Evolutionary conservation across 2,113 vertebrate genomes (phyloP).

Genomic region (Trochalopteron elliotii): DNA sequence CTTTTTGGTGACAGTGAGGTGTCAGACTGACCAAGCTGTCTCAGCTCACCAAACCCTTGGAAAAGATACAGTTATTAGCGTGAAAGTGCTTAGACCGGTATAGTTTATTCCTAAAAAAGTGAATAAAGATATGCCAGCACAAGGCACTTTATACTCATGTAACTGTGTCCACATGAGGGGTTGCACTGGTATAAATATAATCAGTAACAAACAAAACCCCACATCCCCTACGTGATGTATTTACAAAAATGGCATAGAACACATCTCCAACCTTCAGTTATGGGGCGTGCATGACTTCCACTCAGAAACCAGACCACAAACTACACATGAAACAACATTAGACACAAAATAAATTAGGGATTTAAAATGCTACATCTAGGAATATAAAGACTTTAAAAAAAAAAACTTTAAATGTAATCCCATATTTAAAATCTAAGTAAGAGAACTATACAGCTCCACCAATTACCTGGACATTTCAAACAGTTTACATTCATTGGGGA

Average conservation of each 20-base stretch:
- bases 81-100: slow-evolving; percentile 12
- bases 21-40: background rate
- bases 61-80: slow-evolving; percentile 6
- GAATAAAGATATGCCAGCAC: slow-evolving; percentile 40
- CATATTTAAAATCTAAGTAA: slow-evolving; percentile 17
- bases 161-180: slow-evolving; percentile 35
- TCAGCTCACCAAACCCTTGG: background rate
- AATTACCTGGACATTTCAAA: slow-evolving; percentile 39
- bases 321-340: slow-evolving; percentile 12
- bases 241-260: background rate
- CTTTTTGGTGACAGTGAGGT: background rate
- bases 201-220: background rate
- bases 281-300: background rate
- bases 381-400: background rate
- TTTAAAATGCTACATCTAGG: slow-evolving; percentile 31
- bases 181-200: background rate
- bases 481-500: slow-evolving; percentile 56
- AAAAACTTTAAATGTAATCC: slow-evolving; percentile 18
- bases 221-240: background rate
- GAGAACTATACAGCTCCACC: slow-evolving; percentile 31
- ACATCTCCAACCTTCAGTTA: background rate
- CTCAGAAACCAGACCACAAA: background rate
- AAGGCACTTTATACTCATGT: slow-evolving; percentile 45
- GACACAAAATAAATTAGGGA: slow-evolving; percentile 47
- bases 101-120: background rate